Evolutionary conservation across 1,140 invertebrate species (phyloP), one percentile per base, ranked within the genome.

Genomic region (Uloborus diversus): DNA sequence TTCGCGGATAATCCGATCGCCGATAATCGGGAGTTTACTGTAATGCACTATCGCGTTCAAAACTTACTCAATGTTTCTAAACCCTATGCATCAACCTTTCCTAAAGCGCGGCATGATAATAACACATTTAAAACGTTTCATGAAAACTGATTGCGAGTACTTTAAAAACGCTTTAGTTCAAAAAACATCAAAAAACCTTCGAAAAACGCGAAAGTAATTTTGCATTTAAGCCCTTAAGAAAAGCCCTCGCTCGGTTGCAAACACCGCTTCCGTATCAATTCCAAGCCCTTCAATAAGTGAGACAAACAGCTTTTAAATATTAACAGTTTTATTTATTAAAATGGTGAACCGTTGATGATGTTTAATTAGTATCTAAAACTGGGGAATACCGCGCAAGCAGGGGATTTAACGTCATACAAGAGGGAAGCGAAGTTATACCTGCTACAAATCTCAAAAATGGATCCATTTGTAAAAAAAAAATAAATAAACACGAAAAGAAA

Each of bases 291-390:
- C 65, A 51, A 27, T 68, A 68, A 68, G 65, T 68, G 49, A 68
- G 65, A 68, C 65, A 53, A 68, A 68, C 49, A 68, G 65, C 42
- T 27, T 37, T 28, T 27, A 27, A 25, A 51, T 20, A 17, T 17
- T 42, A 57, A 27, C 28, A 25, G 27, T 23, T 68, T 68, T 53
- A 68, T 68, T 68, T 68, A 68, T 68, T 37, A 47, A 68, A 68
- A 68, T 68, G 47, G 28, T 53, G 47, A 68, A 68, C 23, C 65
- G 47, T 68, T 68, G 65, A 68, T 53, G 49, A 68, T 68, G 47
- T 68, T 68, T 68, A 68, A 68, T 68, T 68, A 68, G 65, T 68
- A 32, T 68, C 49, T 27, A 30, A 68, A 68, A 65, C n/a, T 42
- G 37, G 37, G 37, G 17, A 42, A 42, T n/a, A n/a, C 9, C 65